A percentile compares a stretch with the other conserved stretches of the same genome.
phyloP scores from a whole-genome alignment of 2,888 invertebrate species.

The Agrotis segetum region DNA sequence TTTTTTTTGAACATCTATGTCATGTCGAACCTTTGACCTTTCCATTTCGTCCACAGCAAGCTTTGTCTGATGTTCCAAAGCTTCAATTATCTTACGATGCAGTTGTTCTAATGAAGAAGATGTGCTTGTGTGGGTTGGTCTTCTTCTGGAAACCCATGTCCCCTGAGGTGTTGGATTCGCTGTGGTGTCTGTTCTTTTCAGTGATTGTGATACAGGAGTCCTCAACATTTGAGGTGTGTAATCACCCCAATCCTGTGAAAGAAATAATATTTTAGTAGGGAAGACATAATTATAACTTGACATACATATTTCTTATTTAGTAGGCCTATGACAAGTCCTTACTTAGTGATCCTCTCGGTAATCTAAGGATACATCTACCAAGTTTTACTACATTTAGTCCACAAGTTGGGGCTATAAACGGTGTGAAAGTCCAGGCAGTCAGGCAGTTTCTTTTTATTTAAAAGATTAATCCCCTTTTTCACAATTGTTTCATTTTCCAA shows the following conservation, averaged over 20 bases:
- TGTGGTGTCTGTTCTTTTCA: neutral
- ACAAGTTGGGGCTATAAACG: too few species aligned
- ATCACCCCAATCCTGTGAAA: constrained; percentile 3
- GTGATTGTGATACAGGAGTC: neutral
- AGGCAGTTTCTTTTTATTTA: too few species aligned
- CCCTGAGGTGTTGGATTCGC: neutral
- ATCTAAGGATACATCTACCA: too few species aligned
- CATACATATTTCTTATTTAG: neutral
- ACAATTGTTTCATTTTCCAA: too few species aligned
- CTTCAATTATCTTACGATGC: neutral
- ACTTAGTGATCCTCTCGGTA: too few species aligned
- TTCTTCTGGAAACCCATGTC: constrained; percentile 1
- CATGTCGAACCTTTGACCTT: constrained; percentile 2
- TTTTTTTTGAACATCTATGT: constrained; percentile 2
- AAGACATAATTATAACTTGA: neutral
- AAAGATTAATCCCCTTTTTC: too few species aligned
- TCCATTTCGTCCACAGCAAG: constrained; percentile 9
- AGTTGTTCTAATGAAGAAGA: neutral
- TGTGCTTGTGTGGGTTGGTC: constrained; percentile 1
- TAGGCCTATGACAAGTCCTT: too few species aligned
- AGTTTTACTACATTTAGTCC: too few species aligned
- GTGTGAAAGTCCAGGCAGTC: too few species aligned
- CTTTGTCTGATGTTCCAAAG: neutral
- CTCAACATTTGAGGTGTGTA: constrained; percentile 2
- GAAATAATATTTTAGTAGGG: neutral